These are phyloP conservation scores for Caenorhabditis sp. DNA, from an alignment of 2,888 invertebrate species.

Conservation along the genomic window DNA sequence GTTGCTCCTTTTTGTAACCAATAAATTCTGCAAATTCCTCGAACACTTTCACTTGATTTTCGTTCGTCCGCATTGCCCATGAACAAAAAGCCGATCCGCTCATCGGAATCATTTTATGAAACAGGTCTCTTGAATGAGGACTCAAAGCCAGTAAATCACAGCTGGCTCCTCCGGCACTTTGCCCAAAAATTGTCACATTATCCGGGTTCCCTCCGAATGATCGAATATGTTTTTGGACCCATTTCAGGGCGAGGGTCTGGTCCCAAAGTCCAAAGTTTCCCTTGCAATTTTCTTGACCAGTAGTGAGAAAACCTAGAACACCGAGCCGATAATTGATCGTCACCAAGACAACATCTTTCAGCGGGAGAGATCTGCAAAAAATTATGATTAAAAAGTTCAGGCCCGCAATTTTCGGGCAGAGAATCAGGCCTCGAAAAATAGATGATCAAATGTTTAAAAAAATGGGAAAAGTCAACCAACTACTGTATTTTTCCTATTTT, in stretches of 20 bases:
- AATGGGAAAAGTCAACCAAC: no score
- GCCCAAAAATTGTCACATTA: constrained; percentile 67
- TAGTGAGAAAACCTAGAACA: constrained; percentile 57
- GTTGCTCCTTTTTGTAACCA: constrained; percentile 24
- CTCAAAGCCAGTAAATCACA: constrained; percentile 51
- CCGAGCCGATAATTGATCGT: constrained; percentile 64
- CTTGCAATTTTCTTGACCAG: constrained; percentile 33
- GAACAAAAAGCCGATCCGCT: constrained; percentile 46
- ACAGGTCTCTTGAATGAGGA: constrained; percentile 56
- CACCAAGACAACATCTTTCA: constrained; percentile 60
- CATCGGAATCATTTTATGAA: constrained; percentile 56
- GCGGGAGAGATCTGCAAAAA: constrained; percentile 55
- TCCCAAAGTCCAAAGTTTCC: constrained; percentile 68
- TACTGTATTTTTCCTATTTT: no score
- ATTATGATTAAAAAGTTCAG: constrained; percentile 12
- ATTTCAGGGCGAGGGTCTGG: constrained; percentile 64
- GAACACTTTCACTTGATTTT: constrained; percentile 19
- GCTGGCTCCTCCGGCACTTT: constrained; percentile 60
- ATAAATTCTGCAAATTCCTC: constrained; percentile 33
- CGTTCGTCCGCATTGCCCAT: constrained; percentile 36
- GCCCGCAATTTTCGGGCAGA: constrained; percentile 5
- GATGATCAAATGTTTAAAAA: no score
- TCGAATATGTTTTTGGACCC: constrained; percentile 65
- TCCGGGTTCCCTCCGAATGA: constrained; percentile 64
- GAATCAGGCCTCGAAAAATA: background rate